These are phyloP conservation scores for Psittacula echo DNA, from an alignment of 2,797 vertebrate species.

Conservation along the genomic window DNA sequence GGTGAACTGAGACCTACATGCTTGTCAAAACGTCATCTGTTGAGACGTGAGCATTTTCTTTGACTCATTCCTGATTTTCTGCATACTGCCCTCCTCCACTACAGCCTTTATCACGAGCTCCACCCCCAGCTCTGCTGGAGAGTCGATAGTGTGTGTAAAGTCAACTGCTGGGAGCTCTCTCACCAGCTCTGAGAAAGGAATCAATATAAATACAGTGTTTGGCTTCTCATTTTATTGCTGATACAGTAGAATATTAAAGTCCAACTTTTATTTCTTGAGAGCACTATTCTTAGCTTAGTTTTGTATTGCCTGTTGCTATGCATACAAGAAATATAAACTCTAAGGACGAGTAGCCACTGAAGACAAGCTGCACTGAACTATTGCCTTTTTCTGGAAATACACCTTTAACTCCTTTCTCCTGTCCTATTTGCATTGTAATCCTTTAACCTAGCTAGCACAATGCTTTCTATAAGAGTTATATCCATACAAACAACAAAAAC, in stretches of 20 bases:
- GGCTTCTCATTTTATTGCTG: conserved; percentile 5
- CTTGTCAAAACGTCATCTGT: too few species aligned
- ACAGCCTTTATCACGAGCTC: not conserved
- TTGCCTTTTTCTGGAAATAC: not conserved
- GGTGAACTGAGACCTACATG: too few species aligned
- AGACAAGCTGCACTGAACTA: not conserved
- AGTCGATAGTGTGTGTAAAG: not conserved
- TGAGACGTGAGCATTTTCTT: too few species aligned
- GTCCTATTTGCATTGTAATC: not conserved
- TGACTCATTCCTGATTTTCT: too few species aligned
- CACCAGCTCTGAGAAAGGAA: not conserved
- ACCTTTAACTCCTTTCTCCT: not conserved
- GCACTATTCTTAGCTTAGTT: not conserved
- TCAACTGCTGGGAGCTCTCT: not conserved
- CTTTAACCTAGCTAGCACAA: not conserved
- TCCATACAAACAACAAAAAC: not conserved
- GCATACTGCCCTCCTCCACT: too few species aligned
- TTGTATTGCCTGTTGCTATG: not conserved
- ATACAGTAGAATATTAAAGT: not conserved
- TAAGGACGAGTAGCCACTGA: not conserved
- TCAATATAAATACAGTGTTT: not conserved
- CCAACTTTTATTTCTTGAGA: not conserved
- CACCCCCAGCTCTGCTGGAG: not conserved
- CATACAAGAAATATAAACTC: not conserved
- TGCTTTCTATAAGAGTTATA: not conserved